These are phyloP conservation scores for Leucozona laternaria DNA, from an alignment of 2,888 invertebrate species.

Conservation along the genomic window DNA sequence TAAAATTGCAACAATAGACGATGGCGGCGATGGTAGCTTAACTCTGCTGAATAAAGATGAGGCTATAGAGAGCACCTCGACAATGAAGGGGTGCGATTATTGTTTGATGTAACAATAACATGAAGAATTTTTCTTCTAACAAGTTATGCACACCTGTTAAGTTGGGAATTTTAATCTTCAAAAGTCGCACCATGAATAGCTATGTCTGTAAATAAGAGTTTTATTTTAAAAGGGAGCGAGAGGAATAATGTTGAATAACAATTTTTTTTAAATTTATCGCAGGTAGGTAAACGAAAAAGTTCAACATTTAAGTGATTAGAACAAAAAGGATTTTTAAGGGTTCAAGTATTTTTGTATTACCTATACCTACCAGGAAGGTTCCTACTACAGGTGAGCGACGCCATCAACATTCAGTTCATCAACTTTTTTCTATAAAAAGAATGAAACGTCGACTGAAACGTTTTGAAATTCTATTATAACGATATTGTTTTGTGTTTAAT, in stretches of 20 bases:
- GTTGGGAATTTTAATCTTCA: slow-evolving; percentile 44
- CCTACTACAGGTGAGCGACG: too few relatives aligned
- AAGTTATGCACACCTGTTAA: slow-evolving; percentile 65
- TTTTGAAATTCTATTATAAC: too few relatives aligned
- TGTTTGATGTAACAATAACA: slow-evolving; percentile 63
- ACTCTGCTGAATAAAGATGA: slow-evolving; percentile 29
- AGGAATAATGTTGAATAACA: not conserved
- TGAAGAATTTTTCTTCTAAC: slow-evolving; percentile 44
- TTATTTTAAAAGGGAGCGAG: not conserved
- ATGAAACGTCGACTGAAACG: too few relatives aligned
- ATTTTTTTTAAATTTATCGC: not conserved
- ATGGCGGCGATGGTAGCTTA: not conserved
- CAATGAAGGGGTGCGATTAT: slow-evolving; percentile 66
- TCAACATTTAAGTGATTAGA: not conserved
- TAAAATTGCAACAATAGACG: slow-evolving; percentile 70
- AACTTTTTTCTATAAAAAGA: not conserved
- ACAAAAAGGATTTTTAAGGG: not conserved
- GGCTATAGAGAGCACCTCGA: slow-evolving; percentile 23
- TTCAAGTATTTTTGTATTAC: too few relatives aligned
- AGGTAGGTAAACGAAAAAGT: not conserved
- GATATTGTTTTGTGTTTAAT: too few relatives aligned
- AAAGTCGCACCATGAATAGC: slow-evolving; percentile 8
- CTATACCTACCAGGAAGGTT: too few relatives aligned
- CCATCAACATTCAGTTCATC: not conserved
- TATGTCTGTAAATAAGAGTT: too few relatives aligned